phyloP scores from a whole-genome alignment of 2,888 invertebrate species.

The Eupithecia subumbrata region DNA sequence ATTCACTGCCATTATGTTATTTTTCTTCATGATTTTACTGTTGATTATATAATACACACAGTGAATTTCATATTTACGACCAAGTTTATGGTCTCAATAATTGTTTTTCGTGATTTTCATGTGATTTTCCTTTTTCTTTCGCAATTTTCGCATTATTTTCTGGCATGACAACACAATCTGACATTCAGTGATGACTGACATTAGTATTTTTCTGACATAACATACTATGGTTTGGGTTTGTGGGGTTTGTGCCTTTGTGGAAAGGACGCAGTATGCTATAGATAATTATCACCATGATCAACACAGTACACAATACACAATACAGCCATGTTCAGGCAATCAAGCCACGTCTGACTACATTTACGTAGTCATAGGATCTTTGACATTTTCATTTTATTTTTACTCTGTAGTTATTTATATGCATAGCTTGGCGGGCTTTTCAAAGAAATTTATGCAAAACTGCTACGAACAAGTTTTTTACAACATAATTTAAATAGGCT shows the following conservation, averaged over 20 bases:
- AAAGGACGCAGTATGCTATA: too few relatives aligned
- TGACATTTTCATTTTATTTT: neutral
- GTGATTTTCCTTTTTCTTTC: neutral
- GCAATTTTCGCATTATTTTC: neutral
- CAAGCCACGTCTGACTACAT: neutral
- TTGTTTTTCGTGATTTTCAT: neutral
- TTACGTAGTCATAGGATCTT: too few relatives aligned
- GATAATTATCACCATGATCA: too few relatives aligned
- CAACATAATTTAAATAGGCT: too few relatives aligned
- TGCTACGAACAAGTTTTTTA: neutral
- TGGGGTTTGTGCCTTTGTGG: too few relatives aligned
- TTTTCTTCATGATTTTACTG: constrained; percentile 23
- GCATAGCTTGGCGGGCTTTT: constrained; percentile 5
- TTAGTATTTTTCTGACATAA: too few relatives aligned
- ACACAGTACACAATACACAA: neutral
- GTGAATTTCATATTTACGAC: neutral
- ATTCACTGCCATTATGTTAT: constrained; percentile 68
- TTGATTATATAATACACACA: neutral
- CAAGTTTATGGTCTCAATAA: neutral
- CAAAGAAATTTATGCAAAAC: neutral
- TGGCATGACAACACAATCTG: too few relatives aligned
- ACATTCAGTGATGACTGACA: too few relatives aligned
- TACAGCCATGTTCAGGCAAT: neutral
- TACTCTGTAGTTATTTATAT: neutral
- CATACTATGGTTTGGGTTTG: too few relatives aligned